phyloP scores from a whole-genome alignment of 2,113 vertebrate species.

The Morone saxatilis region DNA sequence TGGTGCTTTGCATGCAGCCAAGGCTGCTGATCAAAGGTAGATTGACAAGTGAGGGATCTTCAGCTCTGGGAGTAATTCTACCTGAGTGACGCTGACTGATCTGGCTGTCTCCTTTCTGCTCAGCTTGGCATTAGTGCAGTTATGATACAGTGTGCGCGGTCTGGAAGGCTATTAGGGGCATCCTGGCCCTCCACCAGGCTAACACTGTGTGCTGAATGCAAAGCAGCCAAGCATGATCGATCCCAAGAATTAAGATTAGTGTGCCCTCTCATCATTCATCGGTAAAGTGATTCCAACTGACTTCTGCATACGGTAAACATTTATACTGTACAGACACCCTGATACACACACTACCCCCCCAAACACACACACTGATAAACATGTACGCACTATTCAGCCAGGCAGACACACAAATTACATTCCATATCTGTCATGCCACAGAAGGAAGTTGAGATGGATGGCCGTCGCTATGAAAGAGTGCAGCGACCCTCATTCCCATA shows the following conservation, averaged over 20 bases:
- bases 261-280: conserved; percentile 42
- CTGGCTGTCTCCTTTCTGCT: conserved; percentile 53
- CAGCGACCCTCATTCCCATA: conserved; percentile 59
- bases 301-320: conserved; percentile 39
- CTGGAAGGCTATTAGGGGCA: conserved; percentile 44
- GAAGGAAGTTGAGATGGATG: conserved; percentile 67
- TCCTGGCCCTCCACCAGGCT: conserved; percentile 37
- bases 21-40: conserved; percentile 63
- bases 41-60: conserved; percentile 70
- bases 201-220: conserved; percentile 48
- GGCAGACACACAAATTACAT: conserved; percentile 65
- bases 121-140: conserved; percentile 49
- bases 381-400: conserved; percentile 46
- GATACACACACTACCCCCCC: neutral
- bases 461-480: conserved; percentile 47
- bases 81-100: conserved; percentile 76
- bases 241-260: conserved; percentile 32
- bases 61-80: conserved; percentile 69
- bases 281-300: conserved; percentile 46
- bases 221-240: conserved; percentile 46
- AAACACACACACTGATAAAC: conserved; percentile 20
- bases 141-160: conserved; percentile 54
- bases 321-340: conserved; percentile 9
- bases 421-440: conserved; percentile 69
- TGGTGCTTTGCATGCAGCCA: conserved; percentile 57